Evolutionary conservation across 1,140 invertebrate species (phyloP).

Genomic region (Drosophila sturtevanti): DNA sequence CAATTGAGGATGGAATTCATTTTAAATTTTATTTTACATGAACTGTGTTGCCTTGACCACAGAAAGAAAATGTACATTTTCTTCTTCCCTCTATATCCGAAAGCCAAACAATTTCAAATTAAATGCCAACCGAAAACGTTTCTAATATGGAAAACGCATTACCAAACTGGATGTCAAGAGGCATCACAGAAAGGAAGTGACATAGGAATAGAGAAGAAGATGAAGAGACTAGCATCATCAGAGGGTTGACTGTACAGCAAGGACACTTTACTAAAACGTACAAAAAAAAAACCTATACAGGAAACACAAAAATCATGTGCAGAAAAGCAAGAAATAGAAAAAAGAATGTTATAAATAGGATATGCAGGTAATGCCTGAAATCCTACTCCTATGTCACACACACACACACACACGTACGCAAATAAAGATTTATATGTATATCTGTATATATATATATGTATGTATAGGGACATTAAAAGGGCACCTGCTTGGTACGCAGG

Average conservation of each 20-base stretch:
- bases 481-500: conserved; percentile 66
- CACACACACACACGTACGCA: conserved; percentile 16
- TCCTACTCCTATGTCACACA: conserved; percentile 19
- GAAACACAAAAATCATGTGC: conserved; percentile 69
- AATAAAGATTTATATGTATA: neutral
- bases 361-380: conserved; percentile 62
- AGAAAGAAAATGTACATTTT: conserved; percentile 34
- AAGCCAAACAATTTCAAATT: conserved; percentile 53
- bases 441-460: too few species aligned
- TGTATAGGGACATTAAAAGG: neutral
- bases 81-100: conserved; percentile 8
- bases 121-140: conserved; percentile 51
- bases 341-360: conserved; percentile 64
- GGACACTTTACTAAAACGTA: conserved; percentile 33
- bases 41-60: conserved; percentile 34
- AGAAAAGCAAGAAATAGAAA: conserved; percentile 49
- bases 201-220: neutral
- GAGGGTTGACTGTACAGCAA: conserved; percentile 68
- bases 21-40: conserved; percentile 52
- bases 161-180: conserved; percentile 2
- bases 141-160: conserved; percentile 13
- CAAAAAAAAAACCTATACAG: conserved; percentile 39
- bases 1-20: conserved; percentile 56
- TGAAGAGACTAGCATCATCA: conserved; percentile 22
- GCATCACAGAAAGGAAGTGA: conserved; percentile 11